phyloP scores from a whole-genome alignment of 2,113 vertebrate genomes.

The Xerus inauris region DNA sequence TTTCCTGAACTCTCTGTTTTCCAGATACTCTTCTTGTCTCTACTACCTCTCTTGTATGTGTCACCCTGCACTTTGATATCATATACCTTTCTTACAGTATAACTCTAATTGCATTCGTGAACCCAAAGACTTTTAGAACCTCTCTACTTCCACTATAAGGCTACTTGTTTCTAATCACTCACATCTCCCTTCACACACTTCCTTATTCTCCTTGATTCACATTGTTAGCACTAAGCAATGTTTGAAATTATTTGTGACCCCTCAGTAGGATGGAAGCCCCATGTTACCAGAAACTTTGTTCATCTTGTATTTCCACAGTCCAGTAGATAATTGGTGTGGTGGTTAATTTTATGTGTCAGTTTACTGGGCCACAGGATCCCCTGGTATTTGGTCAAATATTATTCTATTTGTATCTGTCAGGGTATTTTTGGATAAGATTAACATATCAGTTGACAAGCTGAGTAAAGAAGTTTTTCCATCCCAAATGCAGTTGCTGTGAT shows the following conservation, averaged over 20 bases:
- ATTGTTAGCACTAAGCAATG: background rate
- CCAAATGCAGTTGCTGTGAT: background rate
- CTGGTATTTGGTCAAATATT: background rate
- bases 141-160: background rate
- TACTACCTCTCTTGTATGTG: background rate
- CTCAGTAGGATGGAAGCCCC: background rate
- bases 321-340: background rate
- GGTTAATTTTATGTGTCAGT: background rate
- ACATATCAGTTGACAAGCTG: background rate
- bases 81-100: background rate
- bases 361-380: background rate
- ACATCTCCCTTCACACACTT: background rate
- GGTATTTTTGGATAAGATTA: background rate
- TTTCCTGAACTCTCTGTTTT: background rate
- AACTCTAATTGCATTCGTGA: slow-evolving; percentile 16
- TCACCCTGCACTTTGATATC: background rate
- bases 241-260: slow-evolving; percentile 23
- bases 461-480: background rate
- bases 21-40: background rate
- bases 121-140: background rate
- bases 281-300: background rate
- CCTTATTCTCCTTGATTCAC: background rate
- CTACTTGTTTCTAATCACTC: background rate
- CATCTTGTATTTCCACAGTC: background rate
- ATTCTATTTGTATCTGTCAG: background rate